A percentile compares a stretch with the other conserved stretches of the same genome.
These are phyloP conservation scores for Calliopsis andreniformis DNA, from an alignment of 1,140 invertebrate species.

Conservation along the genomic window DNA sequence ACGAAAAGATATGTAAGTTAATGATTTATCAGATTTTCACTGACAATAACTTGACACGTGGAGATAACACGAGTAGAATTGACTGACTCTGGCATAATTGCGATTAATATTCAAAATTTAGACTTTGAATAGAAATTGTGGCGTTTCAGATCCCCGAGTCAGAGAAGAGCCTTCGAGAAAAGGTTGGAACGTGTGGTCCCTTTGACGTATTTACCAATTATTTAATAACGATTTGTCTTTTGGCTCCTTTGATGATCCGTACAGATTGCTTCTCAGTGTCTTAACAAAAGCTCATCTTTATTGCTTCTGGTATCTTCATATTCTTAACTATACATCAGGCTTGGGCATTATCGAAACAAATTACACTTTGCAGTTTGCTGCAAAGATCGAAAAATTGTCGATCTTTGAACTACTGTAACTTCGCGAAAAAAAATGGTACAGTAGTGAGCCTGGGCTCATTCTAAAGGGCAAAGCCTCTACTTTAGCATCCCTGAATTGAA, in stretches of 20 bases:
- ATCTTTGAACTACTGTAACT: no score
- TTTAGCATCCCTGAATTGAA: no score
- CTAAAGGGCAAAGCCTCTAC: no score
- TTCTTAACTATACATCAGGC: constrained; percentile 66
- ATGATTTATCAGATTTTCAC: constrained; percentile 19
- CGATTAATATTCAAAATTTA: constrained; percentile 48
- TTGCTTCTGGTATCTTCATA: constrained; percentile 69
- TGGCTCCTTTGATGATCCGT: constrained; percentile 77
- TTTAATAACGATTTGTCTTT: constrained; percentile 77
- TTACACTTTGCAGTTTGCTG: no score
- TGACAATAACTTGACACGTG: constrained; percentile 13
- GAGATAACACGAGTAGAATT: constrained; percentile 46
- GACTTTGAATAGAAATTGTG: constrained; percentile 79
- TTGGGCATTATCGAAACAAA: no score
- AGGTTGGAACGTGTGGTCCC: constrained; percentile 80
- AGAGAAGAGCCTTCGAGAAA: constrained; percentile 80
- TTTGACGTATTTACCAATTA: constrained; percentile 79
- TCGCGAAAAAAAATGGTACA: no score
- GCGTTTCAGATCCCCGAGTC: constrained; percentile 81
- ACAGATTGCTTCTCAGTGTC: constrained; percentile 75
- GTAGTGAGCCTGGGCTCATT: no score
- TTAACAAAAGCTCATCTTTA: constrained; percentile 73
- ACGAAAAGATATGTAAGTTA: constrained; percentile 38
- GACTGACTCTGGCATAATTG: constrained; percentile 47
- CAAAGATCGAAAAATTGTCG: no score